phyloP scores from a whole-genome alignment of 1,140 invertebrate species.

The Monomorium pharaonis region DNA sequence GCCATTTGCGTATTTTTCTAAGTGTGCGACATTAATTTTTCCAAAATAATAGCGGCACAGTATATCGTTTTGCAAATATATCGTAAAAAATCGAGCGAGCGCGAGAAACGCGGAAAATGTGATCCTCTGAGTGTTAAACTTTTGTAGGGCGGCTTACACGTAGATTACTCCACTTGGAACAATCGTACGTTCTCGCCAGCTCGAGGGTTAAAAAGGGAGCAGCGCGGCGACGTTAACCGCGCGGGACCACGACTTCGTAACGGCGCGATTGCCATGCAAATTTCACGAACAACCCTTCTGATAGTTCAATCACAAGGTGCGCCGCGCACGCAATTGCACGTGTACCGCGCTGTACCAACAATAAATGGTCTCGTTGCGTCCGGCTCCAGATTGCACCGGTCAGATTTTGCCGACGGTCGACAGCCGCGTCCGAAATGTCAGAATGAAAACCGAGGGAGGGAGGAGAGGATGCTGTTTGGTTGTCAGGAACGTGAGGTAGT shows the following conservation, averaged over 20 bases:
- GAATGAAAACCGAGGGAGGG: background rate
- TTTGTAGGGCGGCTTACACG: background rate
- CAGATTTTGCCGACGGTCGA: background rate
- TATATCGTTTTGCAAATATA: background rate
- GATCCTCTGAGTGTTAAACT: background rate
- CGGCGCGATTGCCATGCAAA: constrained; percentile 43
- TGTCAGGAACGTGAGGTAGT: constrained; percentile 17
- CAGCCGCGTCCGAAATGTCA: background rate
- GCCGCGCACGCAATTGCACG: constrained; percentile 28
- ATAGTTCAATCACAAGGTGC: constrained; percentile 42
- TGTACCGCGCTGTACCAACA: background rate
- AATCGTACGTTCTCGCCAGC: background rate
- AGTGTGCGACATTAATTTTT: background rate
- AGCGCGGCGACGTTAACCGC: background rate
- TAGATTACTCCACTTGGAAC: background rate
- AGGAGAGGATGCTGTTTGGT: no score
- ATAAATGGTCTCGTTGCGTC: constrained; percentile 21
- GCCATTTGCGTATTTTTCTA: background rate
- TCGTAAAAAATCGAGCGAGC: background rate
- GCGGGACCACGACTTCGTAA: constrained; percentile 4
- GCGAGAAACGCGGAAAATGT: no score
- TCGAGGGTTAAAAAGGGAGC: background rate
- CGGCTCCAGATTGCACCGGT: background rate
- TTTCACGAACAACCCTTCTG: constrained; percentile 45
- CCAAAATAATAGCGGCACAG: background rate